Percentiles rank a stretch among this genome's conserved stretches.
These are phyloP conservation scores for Drosophila prosaltans DNA, from an alignment of 1,140 invertebrate genomes.

Conservation along the genomic window DNA sequence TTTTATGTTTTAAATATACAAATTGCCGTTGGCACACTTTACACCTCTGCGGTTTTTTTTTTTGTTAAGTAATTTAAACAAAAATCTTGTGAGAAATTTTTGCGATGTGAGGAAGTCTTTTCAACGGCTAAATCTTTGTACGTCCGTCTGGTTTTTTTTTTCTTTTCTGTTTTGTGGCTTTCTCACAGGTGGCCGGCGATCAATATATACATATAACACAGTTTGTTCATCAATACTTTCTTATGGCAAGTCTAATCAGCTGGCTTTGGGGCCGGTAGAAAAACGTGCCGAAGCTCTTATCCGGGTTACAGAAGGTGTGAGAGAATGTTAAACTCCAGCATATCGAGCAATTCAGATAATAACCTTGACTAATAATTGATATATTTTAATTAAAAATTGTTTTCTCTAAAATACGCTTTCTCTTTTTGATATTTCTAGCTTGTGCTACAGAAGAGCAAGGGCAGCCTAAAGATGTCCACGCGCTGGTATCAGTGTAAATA, in stretches of 20 bases:
- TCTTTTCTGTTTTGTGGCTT: conserved; percentile 5
- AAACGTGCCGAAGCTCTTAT: conserved; percentile 60
- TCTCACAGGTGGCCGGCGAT: conserved; percentile 51
- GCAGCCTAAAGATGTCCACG: conserved; percentile 72
- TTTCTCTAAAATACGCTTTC: not conserved
- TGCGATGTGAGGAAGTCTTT: conserved; percentile 63
- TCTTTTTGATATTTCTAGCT: conserved; percentile 54
- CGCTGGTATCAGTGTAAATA: conserved; percentile 62
- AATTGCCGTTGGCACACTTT: conserved; percentile 74
- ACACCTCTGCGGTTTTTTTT: conserved; percentile 53
- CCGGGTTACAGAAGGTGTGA: conserved; percentile 56
- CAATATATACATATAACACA: not conserved
- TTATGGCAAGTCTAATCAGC: conserved; percentile 41
- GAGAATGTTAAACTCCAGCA: conserved; percentile 51
- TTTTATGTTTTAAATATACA: conserved; percentile 44
- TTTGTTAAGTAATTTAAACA: conserved; percentile 45
- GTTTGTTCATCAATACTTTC: conserved; percentile 54
- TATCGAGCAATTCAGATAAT: conserved; percentile 1
- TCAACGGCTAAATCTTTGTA: conserved; percentile 46
- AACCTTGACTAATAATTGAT: conserved; percentile 6
- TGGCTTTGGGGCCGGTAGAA: not conserved
- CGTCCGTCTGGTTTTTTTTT: conserved; percentile 17
- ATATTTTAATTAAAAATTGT: not conserved
- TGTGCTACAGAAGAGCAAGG: conserved; percentile 74
- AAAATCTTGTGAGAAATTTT: conserved; percentile 52